Evolutionary conservation across 2,888 invertebrate genomes (phyloP).

Genomic region (Neocrepidodera transversa): DNA sequence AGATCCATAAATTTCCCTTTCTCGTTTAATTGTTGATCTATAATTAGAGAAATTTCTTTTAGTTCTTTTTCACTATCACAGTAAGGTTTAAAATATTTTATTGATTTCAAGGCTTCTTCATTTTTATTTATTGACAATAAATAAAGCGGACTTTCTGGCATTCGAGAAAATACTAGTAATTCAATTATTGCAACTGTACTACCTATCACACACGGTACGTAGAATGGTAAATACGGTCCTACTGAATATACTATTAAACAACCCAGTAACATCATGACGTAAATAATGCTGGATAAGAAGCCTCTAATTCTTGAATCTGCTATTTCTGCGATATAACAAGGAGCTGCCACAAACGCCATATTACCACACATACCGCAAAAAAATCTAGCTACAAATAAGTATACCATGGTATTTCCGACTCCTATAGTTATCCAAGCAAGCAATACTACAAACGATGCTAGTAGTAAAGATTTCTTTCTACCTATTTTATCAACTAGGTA

Average conservation of each 20-base stretch:
- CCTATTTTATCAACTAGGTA: conserved; percentile 54
- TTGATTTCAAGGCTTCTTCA: conserved; percentile 50
- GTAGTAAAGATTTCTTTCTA: conserved; percentile 53
- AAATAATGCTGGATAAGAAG: conserved; percentile 55
- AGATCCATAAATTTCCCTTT: conserved; percentile 55
- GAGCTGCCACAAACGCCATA: conserved; percentile 57
- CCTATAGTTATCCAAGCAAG: conserved; percentile 56
- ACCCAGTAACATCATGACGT: conserved; percentile 57
- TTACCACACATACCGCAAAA: conserved; percentile 56
- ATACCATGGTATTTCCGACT: conserved; percentile 50
- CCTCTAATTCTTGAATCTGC: conserved; percentile 57
- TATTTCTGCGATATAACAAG: conserved; percentile 58
- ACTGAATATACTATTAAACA: conserved; percentile 51
- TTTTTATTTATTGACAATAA: conserved; percentile 50
- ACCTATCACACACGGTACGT: conserved; percentile 54
- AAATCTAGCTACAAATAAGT: conserved; percentile 54
- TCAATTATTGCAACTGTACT: conserved; percentile 50
- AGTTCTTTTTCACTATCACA: conserved; percentile 52
- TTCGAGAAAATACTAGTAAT: conserved; percentile 52
- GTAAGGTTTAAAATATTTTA: conserved; percentile 49
- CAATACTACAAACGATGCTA: conserved; percentile 53
- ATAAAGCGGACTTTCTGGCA: conserved; percentile 58
- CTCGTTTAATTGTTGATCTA: conserved; percentile 53
- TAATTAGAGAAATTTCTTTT: conserved; percentile 51
- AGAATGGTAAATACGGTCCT: conserved; percentile 54